Evolutionary conservation across 2,113 vertebrate genomes (phyloP), one percentile per base, ranked within the genome.

Genomic region (Fukomys damarensis): DNA sequence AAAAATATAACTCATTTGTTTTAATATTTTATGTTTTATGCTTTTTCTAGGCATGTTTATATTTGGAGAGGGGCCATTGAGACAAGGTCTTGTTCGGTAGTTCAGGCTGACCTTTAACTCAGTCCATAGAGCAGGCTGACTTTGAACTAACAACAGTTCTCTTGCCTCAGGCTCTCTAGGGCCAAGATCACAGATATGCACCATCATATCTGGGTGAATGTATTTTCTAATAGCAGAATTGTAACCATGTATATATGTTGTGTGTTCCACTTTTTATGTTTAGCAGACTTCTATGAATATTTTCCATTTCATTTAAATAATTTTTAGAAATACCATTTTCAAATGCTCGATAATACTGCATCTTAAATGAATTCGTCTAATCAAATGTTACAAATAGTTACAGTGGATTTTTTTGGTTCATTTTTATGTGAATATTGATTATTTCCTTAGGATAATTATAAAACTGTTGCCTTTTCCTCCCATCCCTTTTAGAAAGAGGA

Each of bases 271-370:
- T 85, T 96, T 82, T 72, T 63, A 61, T 81, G 14, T 74, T 85
- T 91, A 65, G 13, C 58, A 76, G 81, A 26, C 14, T 13, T 85
- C 72, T 43, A 65, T 72, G 46, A 66, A 80, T 90, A 80, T 86
- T 93, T 93, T 93, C 49, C 32, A 90, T 58, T 13, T 80, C 46
- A 88, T 59, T 82, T 77, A 66, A 93, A n/a, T 82, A 81, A 58
- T n/a, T 82, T 94, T 88, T 87, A 56, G 49, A 66, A 68, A 85
- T 89, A n/a, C 11, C 12, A 54, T 93, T 93, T 89, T n/a, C 32
- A 61, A 19, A 85, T 59, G 43, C 52, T 68, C n/a, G 11, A 4
- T 79, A 66, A 43, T 49, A 43, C n/a, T 59, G 28, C 2, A 43
- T 59, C 35, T 82, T 59, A 46, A 28, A 32, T 61, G 54, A 35